These are phyloP conservation scores for Mustela erminea DNA, from an alignment of 2,797 vertebrate species.

Conservation along the genomic window DNA sequence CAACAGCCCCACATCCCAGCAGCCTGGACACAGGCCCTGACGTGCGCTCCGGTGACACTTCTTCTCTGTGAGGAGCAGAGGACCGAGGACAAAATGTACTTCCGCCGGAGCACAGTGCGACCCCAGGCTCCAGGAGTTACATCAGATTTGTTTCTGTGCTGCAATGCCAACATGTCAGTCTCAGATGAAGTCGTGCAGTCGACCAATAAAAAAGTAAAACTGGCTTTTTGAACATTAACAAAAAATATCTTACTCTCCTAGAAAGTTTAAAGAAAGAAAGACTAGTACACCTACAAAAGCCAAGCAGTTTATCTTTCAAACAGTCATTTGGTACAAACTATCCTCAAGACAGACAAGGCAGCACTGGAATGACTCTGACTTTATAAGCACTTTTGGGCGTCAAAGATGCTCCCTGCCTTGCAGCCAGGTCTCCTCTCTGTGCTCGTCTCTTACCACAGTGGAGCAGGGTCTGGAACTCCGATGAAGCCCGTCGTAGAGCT, in stretches of 20 bases:
- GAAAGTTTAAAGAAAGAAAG: conserved; percentile 6
- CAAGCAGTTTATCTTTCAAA: neutral
- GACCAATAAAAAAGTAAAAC: neutral
- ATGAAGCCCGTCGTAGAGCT: neutral
- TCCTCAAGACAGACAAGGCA: neutral
- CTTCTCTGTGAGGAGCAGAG: neutral
- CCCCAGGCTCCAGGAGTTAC: neutral
- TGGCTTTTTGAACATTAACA: neutral
- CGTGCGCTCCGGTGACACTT: accelerated
- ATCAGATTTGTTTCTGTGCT: neutral
- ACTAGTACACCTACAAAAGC: neutral
- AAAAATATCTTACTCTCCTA: conserved; percentile 18
- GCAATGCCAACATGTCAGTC: neutral
- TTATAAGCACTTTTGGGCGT: neutral
- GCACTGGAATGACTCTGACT: neutral
- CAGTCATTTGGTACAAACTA: neutral
- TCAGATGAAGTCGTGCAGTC: neutral
- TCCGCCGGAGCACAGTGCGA: neutral
- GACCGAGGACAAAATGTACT: neutral
- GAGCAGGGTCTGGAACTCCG: neutral
- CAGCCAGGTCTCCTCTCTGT: neutral
- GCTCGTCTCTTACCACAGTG: neutral
- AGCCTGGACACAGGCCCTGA: too few relatives aligned
- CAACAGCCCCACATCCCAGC: neutral
- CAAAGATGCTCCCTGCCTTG: neutral